Base-by-base conservation (phyloP, 2,797 vertebrate species). In the Eutrigla gurnardus region DNA sequence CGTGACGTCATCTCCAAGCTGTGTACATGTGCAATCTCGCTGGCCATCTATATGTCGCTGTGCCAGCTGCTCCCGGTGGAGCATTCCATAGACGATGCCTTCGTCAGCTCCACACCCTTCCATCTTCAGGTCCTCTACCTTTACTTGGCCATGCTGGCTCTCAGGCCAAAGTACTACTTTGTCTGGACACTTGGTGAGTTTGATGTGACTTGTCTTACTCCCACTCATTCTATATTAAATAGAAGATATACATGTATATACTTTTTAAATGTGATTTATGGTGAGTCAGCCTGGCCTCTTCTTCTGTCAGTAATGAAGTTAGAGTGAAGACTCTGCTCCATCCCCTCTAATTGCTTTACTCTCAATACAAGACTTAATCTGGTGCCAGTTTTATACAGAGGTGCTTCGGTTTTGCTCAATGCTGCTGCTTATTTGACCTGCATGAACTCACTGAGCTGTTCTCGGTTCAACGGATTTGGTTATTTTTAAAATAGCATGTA, bases 141-240 rank as follows among this genome's bases (percentile, higher is more conserved):
- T 1, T 99, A 99, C 4, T 14, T 98, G 71, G 96, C 98, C 73
- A 96, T 99, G 82, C 92, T 99, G 94, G 96, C 97, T 37, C 94
- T 97, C 80, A 95, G 98, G 89, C 97, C 98, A 57, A 99, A 99
- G 69, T 99, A 99, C 93, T 99, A 98, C 88, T 99, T 99, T 85
- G 96, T 98, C 2, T 99, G 98, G 97, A 99, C 97, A 10, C 94
- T 99, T 39, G 97, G 98, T 99, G 90, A 96, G 97, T 87, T 17
- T 25, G 18, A 7, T 15, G 4, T 45, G 15, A 10, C 12, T 60
- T 15, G 0, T 42, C 35, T 66, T 47, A 11, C 25, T 50, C 25
- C 25, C 39, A 13, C 39, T 13, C 32, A 36, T 36, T 40, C 18
- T 50, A 25, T 65, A 10, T 39, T 15, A 39, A 8, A 49, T 64